Evolutionary conservation across 2,113 vertebrate species (phyloP).

Genomic region (Xiphias gladius): DNA sequence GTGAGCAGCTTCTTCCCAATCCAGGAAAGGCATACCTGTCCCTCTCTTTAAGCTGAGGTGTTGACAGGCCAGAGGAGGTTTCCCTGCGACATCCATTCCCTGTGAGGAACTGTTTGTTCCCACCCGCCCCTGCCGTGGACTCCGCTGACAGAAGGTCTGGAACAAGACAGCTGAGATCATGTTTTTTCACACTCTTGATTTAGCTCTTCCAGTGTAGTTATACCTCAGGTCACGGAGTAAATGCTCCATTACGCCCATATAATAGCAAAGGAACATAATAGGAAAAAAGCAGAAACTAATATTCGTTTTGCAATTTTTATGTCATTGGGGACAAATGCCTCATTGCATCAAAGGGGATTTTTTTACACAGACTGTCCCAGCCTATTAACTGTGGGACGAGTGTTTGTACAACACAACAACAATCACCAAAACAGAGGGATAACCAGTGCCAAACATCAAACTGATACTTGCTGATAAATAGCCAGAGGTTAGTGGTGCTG

Average conservation of each 20-base stretch:
- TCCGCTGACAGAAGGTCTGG: conserved; percentile 50
- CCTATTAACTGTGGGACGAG: conserved; percentile 9
- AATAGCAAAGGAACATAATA: conserved; percentile 20
- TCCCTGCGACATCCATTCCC: conserved; percentile 21
- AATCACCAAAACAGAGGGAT: conserved; percentile 70
- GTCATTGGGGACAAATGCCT: conserved; percentile 52
- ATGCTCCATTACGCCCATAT: conserved; percentile 21
- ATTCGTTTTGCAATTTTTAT: conserved; percentile 37
- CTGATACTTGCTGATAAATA: conserved; percentile 54
- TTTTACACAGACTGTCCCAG: conserved; percentile 5
- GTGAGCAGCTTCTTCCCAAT: conserved; percentile 9
- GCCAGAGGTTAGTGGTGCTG: conserved; percentile 36
- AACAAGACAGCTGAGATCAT: conserved; percentile 63
- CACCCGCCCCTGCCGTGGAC: neutral
- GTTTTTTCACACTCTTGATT: conserved; percentile 65
- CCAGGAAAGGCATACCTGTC: conserved; percentile 27
- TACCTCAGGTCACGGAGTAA: conserved; percentile 48
- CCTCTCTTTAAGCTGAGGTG: neutral
- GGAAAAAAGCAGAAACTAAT: conserved; percentile 37
- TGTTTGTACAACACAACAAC: conserved; percentile 71
- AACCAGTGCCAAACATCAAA: conserved; percentile 50
- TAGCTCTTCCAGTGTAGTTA: conserved; percentile 41
- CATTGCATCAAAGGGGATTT: conserved; percentile 39
- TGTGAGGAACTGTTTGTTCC: conserved; percentile 21
- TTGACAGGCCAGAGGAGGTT: conserved; percentile 23